Conservation (phyloP, 1,140 invertebrate species). For the Zaprionus ornatus region DNA sequence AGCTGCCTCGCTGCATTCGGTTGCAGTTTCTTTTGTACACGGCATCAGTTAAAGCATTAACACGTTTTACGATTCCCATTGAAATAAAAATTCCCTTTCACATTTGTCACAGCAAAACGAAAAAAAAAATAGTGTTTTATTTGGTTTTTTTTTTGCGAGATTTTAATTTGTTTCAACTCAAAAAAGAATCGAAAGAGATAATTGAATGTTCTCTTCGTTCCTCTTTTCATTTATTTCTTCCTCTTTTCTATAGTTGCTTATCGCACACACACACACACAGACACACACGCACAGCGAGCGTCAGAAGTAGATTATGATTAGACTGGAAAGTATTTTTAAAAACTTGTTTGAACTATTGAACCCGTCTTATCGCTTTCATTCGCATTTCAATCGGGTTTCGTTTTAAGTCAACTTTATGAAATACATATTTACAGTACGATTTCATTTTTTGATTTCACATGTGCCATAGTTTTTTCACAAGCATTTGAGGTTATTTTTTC, state of each 20-base stretch:
- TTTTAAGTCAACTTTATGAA: conserved; percentile 3
- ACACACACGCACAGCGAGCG: neutral
- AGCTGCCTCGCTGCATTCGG: conserved; percentile 14
- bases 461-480: conserved; percentile 23
- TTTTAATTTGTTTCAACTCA: conserved; percentile 7
- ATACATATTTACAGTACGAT: neutral
- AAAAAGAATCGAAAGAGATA: neutral
- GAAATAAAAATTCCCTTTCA: conserved; percentile 7
- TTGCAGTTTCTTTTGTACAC: neutral
- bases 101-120: conserved; percentile 9
- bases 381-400: neutral
- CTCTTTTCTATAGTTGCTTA: conserved; percentile 15
- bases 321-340: conserved; percentile 19
- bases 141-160: conserved; percentile 5
- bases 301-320: conserved; percentile 19
- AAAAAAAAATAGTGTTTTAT: neutral
- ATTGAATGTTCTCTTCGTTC: conserved; percentile 6
- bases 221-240: neutral
- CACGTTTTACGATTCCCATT: conserved; percentile 22
- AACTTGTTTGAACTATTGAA: conserved; percentile 65
- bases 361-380: conserved; percentile 63
- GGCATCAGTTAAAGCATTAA: conserved; percentile 9
- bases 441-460: conserved; percentile 29
- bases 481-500: conserved; percentile 60
- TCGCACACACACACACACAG: conserved; percentile 10